Evolutionary conservation across 2,888 invertebrate genomes (phyloP), one percentile per base, ranked within the genome.

Genomic region (Synanthedon vespiformis): DNA sequence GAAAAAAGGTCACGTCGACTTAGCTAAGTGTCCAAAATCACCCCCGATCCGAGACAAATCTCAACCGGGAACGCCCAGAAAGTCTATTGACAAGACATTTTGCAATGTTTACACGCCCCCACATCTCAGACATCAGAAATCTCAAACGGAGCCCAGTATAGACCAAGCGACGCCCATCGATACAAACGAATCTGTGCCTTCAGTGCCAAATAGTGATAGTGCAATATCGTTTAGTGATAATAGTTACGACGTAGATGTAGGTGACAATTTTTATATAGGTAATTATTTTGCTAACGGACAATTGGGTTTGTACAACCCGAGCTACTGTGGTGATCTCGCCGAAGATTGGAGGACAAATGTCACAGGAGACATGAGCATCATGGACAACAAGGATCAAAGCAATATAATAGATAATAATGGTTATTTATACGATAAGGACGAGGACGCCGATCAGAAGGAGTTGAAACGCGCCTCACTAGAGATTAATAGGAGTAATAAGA

Each of bases 401-500:
- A 77, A 76, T 70, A 80, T 80, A 65, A 83, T 88, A 57, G 77
- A 89, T 64, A 83, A 78, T 62, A 83, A 78, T 62, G 89, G 89
- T 66, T 89, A 89, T 66, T 63, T 74, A 58, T 77, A 78, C 55
- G 67, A 65, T 62, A 89, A 90, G 56, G 91, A 90, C 61, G 89
- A 89, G 60, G 85, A 86, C 55, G 81, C 84, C 12, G 91, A 91
- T 58, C 83, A 88, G 63, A 88, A 86, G 57, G 91, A 90, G 63
- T 66, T 91, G 64, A 89, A 89, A 57, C 76, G 90, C 57, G 90
- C 90, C 54, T 90, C 91, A 12, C 89, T 82, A 71, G 90, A 90
- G 74, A 90, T 91, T 52, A 92, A 92, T 67, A 87, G 91, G 51
- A 91, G 90, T 61, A 91, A 89, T 61, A 91, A 89, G 56, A 86